Evolutionary conservation across 2,888 invertebrate genomes (phyloP).

Genomic region (Idaea biselata): DNA sequence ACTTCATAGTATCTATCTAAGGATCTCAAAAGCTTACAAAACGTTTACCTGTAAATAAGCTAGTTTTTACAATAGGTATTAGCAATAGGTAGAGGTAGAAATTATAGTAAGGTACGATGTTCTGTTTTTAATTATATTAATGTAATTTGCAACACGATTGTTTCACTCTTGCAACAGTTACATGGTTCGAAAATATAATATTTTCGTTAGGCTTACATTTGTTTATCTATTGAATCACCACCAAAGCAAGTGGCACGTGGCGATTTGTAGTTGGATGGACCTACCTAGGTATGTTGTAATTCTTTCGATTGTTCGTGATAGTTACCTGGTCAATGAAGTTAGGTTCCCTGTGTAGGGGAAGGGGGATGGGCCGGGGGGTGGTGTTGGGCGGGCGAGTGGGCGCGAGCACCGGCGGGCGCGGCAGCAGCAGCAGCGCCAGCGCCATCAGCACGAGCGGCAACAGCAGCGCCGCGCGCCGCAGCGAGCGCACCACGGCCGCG

Average conservation of each 20-base stretch:
- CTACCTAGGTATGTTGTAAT: neutral
- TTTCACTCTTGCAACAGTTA: neutral
- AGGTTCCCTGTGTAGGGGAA: constrained; percentile 37
- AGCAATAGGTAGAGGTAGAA: neutral
- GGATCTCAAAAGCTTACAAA: neutral
- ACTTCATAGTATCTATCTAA: too few species aligned
- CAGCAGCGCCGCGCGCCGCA: constrained; percentile 72
- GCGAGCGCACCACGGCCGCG: constrained; percentile 61
- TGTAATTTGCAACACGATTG: neutral
- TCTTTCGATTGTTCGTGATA: too few species aligned
- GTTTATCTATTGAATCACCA: neutral
- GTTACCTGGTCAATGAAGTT: constrained; percentile 39
- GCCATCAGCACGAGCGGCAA: constrained; percentile 76
- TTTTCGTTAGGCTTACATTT: neutral
- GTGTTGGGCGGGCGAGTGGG: constrained; percentile 33
- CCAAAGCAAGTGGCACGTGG: neutral
- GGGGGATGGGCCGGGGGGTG: constrained; percentile 33
- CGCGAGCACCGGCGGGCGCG: constrained; percentile 58
- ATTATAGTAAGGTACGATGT: neutral
- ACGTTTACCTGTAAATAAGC: neutral
- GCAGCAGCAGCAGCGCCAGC: constrained; percentile 73
- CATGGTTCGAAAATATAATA: neutral
- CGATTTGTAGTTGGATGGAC: neutral
- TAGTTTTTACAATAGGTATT: neutral
- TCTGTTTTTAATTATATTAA: neutral